Evolutionary conservation across 2,797 vertebrate genomes (phyloP), one percentile per base, ranked within the genome.

Genomic region (Lophotriccus pileatus): DNA sequence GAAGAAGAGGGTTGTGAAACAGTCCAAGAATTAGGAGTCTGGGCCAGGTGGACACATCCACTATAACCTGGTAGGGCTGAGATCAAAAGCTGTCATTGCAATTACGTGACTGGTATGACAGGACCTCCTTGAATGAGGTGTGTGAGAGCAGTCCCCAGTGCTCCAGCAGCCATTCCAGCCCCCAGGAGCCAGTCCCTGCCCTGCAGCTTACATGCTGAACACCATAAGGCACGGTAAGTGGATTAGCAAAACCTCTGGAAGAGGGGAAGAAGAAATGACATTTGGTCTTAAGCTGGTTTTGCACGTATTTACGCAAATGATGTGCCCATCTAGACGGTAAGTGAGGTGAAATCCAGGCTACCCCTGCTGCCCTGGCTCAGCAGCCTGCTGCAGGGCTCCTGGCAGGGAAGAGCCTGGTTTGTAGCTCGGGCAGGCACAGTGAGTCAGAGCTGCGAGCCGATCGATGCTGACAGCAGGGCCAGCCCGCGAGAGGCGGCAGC

Each of bases 191-290:
- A 1, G 43, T 55, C 39, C 68, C 41, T 41, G 1, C 39, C 34
- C 73, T 43, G 76, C 64, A 78, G 69, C 63, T 85, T 24, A 66
- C 55, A 24, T 0, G 6, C 77, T 30, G 36, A 78, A 19, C 50
- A 43, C 73, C 70, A 27, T 39, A 52, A 60, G 55, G 58, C 76
- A 72, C 86, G 47, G 4, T 72, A 91, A 85, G n/a, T 86, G 49
- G 86, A 93, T 91, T 91, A 86, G 74, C 62, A 90, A 75, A 86
- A 81, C 80, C 23, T 5, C 73, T 78, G 88, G 80, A 88, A 78
- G 80, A 88, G 88, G 52, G 2, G 1, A 68, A 64, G 89, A 73
- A 92, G 82, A 76, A 82, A 59, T 1, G 12, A 53, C 70, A 41
- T 64, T 10, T 9, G n/a, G 44, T 41, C 81, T 89, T 76, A 87